Conservation (phyloP, 2,113 vertebrate species). For the Dromas ardeola region DNA sequence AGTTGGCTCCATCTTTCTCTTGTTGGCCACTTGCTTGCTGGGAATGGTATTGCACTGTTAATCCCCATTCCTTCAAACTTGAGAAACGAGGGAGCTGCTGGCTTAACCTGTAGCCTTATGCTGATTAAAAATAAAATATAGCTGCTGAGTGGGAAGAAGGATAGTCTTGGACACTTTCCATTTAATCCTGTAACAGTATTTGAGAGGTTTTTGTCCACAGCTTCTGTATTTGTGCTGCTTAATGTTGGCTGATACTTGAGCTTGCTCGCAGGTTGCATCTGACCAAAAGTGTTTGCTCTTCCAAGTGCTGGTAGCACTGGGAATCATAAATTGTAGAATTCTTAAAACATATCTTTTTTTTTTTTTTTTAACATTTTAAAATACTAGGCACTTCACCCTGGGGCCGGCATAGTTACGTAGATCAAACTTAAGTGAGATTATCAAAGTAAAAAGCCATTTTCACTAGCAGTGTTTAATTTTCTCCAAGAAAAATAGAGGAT, state of each 20-base stretch:
- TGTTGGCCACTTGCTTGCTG: neutral
- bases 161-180: neutral
- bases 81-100: neutral
- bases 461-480: neutral
- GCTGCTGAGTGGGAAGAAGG: neutral
- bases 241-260: neutral
- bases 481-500: neutral
- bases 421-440: neutral
- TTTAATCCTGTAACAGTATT: rapidly evolving
- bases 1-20: neutral
- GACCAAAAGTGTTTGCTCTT: neutral
- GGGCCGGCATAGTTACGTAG: neutral
- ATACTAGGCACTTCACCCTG: neutral
- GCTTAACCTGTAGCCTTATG: neutral
- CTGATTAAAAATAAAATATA: neutral
- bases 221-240: neutral
- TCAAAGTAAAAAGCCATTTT: neutral
- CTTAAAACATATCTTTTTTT: too few relatives aligned
- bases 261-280: neutral
- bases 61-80: neutral
- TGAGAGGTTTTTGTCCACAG: neutral
- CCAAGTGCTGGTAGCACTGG: neutral
- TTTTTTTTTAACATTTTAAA: neutral
- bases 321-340: neutral
- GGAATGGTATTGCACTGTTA: neutral